Evolutionary conservation across 2,797 vertebrate species (phyloP), one percentile per base, ranked within the genome.

Genomic region (Urophycis tenuis): DNA sequence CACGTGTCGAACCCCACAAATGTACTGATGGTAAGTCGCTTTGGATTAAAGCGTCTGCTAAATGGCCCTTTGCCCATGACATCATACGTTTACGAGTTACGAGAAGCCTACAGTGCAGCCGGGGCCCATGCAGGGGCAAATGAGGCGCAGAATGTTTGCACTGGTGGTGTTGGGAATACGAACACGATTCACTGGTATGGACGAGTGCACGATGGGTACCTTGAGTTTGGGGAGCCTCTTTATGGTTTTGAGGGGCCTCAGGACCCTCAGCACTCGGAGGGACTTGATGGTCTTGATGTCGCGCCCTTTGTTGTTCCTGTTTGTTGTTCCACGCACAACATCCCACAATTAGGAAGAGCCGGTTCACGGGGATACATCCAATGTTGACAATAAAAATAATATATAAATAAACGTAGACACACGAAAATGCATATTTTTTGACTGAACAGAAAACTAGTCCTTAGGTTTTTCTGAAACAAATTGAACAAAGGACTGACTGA

Each of bases 251-350:
- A 99, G 93, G 0, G 98, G 98, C 30, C 97, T 93, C 82, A 99
- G 91, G 60, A 99, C 97, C 73, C 97, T 89, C 6, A 99, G 87
- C 49, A 99, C 97, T 79, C 98, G 85, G 31, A 99, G 94, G 32
- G 98, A 99, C 89, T 99, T 99, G 87, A 99, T 99, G 12, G 97
- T 99, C 91, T 99, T 99, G 91, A 99, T 99, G 91, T 99, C 97
- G 83, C 97, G 85, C 5, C 97, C 97, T 91, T 98, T 99, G 92
- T 96, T 98, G 91, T 96, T 97, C 87, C 96, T 99, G 90, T 78
- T 79, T 64, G 82, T 0, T 71, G 78, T 86, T n/a, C 72, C 78
- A 86, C 77, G 82, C 4, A 70, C 29, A 75, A 71, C 3, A 45
- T 60, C 83, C 35, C 41, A 76, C 17, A 19, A 33, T 72, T 41